These are phyloP conservation scores for Thereuonema tuberculata DNA, from an alignment of 1,140 invertebrate species.

Conservation along the genomic window DNA sequence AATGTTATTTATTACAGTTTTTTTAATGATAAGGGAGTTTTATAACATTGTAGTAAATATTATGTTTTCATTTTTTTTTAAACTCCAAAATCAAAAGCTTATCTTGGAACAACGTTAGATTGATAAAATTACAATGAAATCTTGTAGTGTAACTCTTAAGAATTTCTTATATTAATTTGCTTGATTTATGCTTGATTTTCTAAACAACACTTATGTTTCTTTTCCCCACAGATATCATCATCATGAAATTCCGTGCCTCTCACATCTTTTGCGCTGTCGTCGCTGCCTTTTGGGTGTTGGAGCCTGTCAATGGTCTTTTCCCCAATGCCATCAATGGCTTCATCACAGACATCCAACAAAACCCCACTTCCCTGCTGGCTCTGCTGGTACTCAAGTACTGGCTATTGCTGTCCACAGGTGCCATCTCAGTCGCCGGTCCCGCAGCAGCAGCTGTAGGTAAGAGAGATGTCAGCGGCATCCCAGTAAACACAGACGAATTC, in stretches of 20 bases:
- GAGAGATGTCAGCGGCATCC: background rate
- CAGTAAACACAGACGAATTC: background rate
- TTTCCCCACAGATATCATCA: too few relatives aligned
- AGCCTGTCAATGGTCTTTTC: background rate
- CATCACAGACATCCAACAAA: background rate
- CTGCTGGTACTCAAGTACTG: conserved; percentile 2
- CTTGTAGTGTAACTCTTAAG: too few relatives aligned
- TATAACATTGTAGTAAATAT: too few relatives aligned
- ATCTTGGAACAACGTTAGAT: too few relatives aligned
- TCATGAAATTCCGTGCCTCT: background rate
- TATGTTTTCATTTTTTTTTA: too few relatives aligned
- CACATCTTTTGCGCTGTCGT: background rate
- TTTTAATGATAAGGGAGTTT: too few relatives aligned
- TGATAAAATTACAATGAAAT: too few relatives aligned
- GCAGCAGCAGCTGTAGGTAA: background rate
- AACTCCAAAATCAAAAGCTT: too few relatives aligned
- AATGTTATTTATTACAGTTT: too few relatives aligned
- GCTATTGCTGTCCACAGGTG: background rate
- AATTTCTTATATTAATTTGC: too few relatives aligned
- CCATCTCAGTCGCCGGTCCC: background rate
- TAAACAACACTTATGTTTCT: too few relatives aligned
- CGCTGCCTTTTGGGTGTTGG: background rate
- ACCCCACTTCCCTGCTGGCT: background rate
- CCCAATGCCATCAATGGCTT: background rate
- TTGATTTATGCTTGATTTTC: too few relatives aligned